Conservation (phyloP, 2,888 invertebrate genomes). For the Caenorhabditis becei region DNA sequence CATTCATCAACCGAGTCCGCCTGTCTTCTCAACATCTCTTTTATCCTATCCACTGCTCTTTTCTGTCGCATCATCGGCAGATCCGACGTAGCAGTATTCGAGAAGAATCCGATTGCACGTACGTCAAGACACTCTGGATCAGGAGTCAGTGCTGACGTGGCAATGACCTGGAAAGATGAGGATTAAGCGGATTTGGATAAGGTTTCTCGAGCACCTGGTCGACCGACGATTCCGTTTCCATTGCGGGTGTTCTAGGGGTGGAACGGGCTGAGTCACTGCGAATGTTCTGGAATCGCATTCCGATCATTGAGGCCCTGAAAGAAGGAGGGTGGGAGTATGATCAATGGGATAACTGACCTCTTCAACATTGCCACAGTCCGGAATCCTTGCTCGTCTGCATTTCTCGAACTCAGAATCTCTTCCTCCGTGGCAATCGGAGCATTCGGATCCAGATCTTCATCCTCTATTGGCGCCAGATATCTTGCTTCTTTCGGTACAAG, state of each 20-base stretch:
- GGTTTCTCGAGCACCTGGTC: too few species aligned
- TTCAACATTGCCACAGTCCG: slow-evolving; percentile 36
- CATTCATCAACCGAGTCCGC: slow-evolving; percentile 26
- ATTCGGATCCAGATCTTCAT: slow-evolving; percentile 5
- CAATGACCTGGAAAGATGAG: slow-evolving; percentile 13
- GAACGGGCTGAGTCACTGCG: slow-evolving; percentile 10
- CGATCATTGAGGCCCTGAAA: slow-evolving; percentile 39
- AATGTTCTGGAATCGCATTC: slow-evolving; percentile 32
- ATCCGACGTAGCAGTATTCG: slow-evolving; percentile 13
- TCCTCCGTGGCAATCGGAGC: slow-evolving; percentile 1
- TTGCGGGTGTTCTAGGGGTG: slow-evolving; percentile 8
- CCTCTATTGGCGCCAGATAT: slow-evolving; percentile 13
- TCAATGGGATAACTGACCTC: slow-evolving; percentile 8
- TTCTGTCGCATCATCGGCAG: slow-evolving; percentile 29
- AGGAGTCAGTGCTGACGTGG: slow-evolving; percentile 7
- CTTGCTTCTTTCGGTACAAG: slow-evolving; percentile 24
- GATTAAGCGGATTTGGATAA: neutral
- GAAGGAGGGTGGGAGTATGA: too few species aligned
- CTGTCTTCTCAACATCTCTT: slow-evolving; percentile 18
- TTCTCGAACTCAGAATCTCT: slow-evolving; percentile 37
- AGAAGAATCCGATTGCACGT: slow-evolving; percentile 21
- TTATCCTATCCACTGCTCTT: slow-evolving; percentile 35
- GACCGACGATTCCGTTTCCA: neutral
- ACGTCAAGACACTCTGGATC: slow-evolving; percentile 25
- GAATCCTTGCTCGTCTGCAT: slow-evolving; percentile 41